Base-by-base conservation (phyloP, 2,888 invertebrate species). In the Coleophora flavipennella region DNA sequence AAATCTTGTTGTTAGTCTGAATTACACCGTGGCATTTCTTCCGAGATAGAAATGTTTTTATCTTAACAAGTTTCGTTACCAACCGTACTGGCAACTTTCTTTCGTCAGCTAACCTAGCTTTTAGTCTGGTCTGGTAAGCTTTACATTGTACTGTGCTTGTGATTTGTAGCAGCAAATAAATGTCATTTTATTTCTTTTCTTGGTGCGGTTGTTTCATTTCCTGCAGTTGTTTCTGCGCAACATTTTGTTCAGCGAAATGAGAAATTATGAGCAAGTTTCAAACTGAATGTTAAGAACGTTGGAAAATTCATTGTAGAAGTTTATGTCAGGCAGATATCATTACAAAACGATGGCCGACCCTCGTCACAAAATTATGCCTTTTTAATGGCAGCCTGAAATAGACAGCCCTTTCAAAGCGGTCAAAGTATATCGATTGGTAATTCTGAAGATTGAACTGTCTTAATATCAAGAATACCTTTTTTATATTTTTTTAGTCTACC, bases 381-480 rank as follows among this genome's bases (percentile, higher is more conserved):
- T 69, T 66, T 63, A 71, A 70, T 62, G 62, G 58, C 13, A 56
- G 61, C 46, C 51, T 51, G 44, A 57, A 52, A 53, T 55, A 51
- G 51, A 53, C 53, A 55, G 55, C 61, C 64, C 58, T 62, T 62
- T 66, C 65, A 65, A 67, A 60, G 58, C 61, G 60, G 51, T 55
- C 50, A 52, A 60, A 64, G 55, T 60, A 60, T 63, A 56, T 61
- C 65, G 68, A 74, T 76, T 73, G 73, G 64, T 67, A 71, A 72
- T 74, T 70, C 67, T 63, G 63, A 69, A 70, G 68, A 71, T 68
- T 59, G 64, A 67, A 64, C 62, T 62, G 64, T 66, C 62, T 59
- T 66, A 73, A 72, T 59, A 67, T 66, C 67, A 44, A 60, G 57
- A 53, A 53, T 57, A 50, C 57, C 59, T 61, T 56, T 67, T 62